Conservation (phyloP, 2,888 invertebrate genomes). For the Barypeithes pellucidus region DNA sequence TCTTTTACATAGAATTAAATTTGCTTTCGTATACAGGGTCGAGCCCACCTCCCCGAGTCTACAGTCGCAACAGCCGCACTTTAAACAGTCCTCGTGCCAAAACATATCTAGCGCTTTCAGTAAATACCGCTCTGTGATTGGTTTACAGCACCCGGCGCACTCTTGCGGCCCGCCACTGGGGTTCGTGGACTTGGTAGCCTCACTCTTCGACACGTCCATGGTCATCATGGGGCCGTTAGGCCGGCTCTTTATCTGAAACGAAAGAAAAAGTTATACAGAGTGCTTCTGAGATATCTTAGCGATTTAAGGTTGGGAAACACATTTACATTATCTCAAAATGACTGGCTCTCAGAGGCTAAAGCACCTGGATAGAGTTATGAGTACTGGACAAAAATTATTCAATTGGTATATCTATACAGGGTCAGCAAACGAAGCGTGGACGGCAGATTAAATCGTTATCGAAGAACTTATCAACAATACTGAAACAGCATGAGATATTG, state of each 20-base stretch:
- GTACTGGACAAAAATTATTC: too few species aligned
- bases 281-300: too few species aligned
- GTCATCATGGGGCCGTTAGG: slow-evolving; percentile 79
- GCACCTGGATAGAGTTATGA: too few species aligned
- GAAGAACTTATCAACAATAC: too few species aligned
- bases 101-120: slow-evolving; percentile 93
- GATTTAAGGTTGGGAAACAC: too few species aligned
- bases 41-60: slow-evolving; percentile 96
- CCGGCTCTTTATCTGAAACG: slow-evolving; percentile 68
- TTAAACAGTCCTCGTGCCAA: slow-evolving; percentile 99
- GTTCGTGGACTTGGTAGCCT: slow-evolving; percentile 69
- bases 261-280: slow-evolving; percentile 37
- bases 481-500: too few species aligned
- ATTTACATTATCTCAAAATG: too few species aligned
- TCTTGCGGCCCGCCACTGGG: slow-evolving; percentile 77
- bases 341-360: too few species aligned
- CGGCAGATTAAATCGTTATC: too few species aligned
- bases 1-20: slow-evolving; percentile 94
- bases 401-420: too few species aligned
- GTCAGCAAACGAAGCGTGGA: too few species aligned
- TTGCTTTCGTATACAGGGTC: slow-evolving; percentile 95
- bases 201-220: slow-evolving; percentile 91
- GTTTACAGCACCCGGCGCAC: slow-evolving; percentile 95
- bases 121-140: slow-evolving; percentile 92
- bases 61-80: slow-evolving; percentile 98